A percentile compares a stretch with the other conserved stretches of the same genome.
Evolutionary conservation across 2,888 invertebrate species (phyloP).

Genomic region (Leucania comma): DNA sequence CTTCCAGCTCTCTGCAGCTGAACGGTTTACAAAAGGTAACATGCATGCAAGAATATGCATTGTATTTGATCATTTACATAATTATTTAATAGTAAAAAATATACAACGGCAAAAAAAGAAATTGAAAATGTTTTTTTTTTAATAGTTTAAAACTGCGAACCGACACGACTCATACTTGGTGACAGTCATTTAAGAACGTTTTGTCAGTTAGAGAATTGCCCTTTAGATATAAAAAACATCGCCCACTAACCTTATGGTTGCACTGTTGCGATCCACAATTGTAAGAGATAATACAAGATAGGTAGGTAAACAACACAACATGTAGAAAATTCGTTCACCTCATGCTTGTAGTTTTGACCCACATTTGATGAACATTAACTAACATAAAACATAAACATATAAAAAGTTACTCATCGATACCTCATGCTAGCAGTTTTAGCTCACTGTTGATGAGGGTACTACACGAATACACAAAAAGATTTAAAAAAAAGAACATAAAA

Average conservation of each 20-base stretch:
- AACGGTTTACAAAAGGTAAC: background rate
- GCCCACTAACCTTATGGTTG: background rate
- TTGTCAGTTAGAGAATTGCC: background rate
- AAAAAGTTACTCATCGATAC: background rate
- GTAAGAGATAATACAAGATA: background rate
- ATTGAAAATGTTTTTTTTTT: too few relatives aligned
- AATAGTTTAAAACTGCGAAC: too few relatives aligned
- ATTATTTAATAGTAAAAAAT: too few relatives aligned
- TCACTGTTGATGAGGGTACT: background rate
- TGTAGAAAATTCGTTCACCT: background rate
- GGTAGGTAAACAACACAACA: background rate
- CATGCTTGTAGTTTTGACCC: background rate
- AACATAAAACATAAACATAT: conserved; percentile 1
- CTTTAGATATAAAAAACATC: background rate
- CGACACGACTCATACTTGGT: too few relatives aligned
- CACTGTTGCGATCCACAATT: background rate
- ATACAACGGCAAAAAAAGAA: too few relatives aligned
- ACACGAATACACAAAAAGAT: background rate
- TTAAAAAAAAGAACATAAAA: background rate
- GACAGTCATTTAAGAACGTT: background rate
- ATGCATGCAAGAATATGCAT: too few relatives aligned
- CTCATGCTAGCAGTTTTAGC: background rate
- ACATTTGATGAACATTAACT: background rate
- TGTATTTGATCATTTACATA: too few relatives aligned
- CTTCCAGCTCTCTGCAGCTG: too few relatives aligned